Conservation (phyloP, 2,113 vertebrate species). For the Neogobius melanostomus region DNA sequence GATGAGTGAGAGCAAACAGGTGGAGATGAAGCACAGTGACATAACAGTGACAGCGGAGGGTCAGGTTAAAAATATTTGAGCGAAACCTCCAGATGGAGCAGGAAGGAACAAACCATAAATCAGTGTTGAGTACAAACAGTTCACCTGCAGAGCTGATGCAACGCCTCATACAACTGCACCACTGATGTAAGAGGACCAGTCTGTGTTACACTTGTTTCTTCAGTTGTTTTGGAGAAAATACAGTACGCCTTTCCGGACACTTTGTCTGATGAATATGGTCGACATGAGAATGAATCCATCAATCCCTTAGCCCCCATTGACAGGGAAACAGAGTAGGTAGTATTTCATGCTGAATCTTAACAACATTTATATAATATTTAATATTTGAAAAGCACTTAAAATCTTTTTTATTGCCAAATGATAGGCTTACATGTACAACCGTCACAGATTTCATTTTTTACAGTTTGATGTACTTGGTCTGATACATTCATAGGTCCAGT, state of each 20-base stretch:
- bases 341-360: too few relatives aligned
- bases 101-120: constrained; percentile 12
- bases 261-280: background rate
- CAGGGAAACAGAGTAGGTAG: too few relatives aligned
- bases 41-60: constrained; percentile 2
- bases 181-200: background rate
- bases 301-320: background rate
- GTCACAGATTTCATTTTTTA: too few relatives aligned
- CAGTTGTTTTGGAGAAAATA: background rate
- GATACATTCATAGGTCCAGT: too few relatives aligned
- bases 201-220: background rate
- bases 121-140: constrained; percentile 10
- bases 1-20: background rate
- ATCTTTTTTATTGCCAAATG: too few relatives aligned
- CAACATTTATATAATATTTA: too few relatives aligned
- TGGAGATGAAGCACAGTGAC: constrained; percentile 8
- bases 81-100: constrained; percentile 21
- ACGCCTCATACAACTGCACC: background rate
- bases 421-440: too few relatives aligned
- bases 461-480: too few relatives aligned
- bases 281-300: background rate
- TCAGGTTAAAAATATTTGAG: constrained; percentile 8
- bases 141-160: background rate
- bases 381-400: too few relatives aligned
- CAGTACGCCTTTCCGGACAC: background rate